Evolutionary conservation across 92 coral and sea anemone genomes (phyloP).

Genomic region (Phenganax subtilis): DNA sequence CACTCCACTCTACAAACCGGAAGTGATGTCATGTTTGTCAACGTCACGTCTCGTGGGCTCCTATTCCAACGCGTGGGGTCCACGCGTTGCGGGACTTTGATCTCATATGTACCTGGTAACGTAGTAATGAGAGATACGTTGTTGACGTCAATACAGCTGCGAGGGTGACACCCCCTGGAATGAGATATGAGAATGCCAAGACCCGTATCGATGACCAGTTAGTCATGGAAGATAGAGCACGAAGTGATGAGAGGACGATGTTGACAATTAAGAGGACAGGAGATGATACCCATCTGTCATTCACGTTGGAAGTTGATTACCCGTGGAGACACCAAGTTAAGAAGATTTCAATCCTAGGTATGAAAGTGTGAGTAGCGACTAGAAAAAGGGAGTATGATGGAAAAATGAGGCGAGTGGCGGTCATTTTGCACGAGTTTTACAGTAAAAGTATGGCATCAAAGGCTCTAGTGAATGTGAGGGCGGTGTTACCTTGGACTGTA

Average conservation of each 20-base stretch:
- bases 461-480: constrained; percentile 7
- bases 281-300: constrained; percentile 18
- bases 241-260: constrained; percentile 28
- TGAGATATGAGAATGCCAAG: constrained; percentile 21
- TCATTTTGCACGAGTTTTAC: constrained; percentile 1
- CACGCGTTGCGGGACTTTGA: too few relatives aligned
- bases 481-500: constrained; percentile 5
- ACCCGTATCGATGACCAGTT: constrained; percentile 11
- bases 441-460: constrained; percentile 27
- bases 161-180: constrained; percentile 29
- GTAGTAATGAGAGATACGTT: constrained; percentile 35
- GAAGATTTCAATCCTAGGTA: constrained; percentile 41
- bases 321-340: constrained; percentile 18
- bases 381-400: constrained; percentile 29
- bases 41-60: too few relatives aligned
- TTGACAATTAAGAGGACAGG: constrained; percentile 6
- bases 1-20: too few relatives aligned
- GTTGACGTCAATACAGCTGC: constrained; percentile 32
- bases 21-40: too few relatives aligned
- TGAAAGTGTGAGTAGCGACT: constrained; percentile 40
- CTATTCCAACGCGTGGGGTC: too few relatives aligned
- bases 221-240: constrained; percentile 6
- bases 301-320: constrained; percentile 17
- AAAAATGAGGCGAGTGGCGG: constrained; percentile 23
- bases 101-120: too few relatives aligned